Percentiles rank a stretch among this genome's conserved stretches.
Evolutionary conservation across 1,140 invertebrate genomes (phyloP).

Genomic region (Micrasema minimum): DNA sequence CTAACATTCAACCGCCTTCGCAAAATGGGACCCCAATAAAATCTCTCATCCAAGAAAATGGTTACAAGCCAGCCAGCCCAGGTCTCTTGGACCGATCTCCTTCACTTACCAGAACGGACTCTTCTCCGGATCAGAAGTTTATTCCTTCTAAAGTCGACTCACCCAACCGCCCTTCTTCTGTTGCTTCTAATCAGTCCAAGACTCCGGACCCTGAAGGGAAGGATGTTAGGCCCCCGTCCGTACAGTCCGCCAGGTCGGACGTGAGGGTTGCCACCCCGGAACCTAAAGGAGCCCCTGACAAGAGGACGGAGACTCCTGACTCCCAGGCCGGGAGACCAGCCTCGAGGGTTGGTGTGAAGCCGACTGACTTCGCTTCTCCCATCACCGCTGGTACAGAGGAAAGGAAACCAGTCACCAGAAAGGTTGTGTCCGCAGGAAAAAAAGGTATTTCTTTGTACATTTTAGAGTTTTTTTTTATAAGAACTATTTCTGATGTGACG

Average conservation of each 20-base stretch:
- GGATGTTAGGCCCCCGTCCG: constrained; percentile 41
- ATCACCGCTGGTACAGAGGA: constrained; percentile 54
- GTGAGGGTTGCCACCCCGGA: constrained; percentile 42
- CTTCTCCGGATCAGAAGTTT: constrained; percentile 60
- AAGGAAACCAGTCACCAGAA: constrained; percentile 51
- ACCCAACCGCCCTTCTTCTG: constrained; percentile 42
- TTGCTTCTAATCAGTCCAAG: constrained; percentile 45
- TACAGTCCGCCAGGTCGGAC: constrained; percentile 42
- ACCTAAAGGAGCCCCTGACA: constrained; percentile 56
- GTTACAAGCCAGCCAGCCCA: constrained; percentile 29
- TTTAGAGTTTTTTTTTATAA: not conserved
- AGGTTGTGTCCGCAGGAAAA: constrained; percentile 45
- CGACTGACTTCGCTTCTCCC: constrained; percentile 49
- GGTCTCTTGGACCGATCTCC: constrained; percentile 64
- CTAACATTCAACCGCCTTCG: constrained; percentile 16
- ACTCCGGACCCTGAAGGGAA: constrained; percentile 42
- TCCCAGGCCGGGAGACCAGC: constrained; percentile 46
- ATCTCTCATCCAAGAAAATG: constrained; percentile 44
- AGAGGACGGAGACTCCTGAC: constrained; percentile 60
- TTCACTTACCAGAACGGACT: constrained; percentile 64
- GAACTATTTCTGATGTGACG: constrained; percentile 30
- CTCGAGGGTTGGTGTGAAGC: constrained; percentile 46
- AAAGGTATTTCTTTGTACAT: constrained; percentile 43
- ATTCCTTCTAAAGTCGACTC: constrained; percentile 38
- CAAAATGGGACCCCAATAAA: constrained; percentile 44